Evolutionary conservation across 2,113 vertebrate genomes (phyloP).

Genomic region (Piaya cayana): DNA sequence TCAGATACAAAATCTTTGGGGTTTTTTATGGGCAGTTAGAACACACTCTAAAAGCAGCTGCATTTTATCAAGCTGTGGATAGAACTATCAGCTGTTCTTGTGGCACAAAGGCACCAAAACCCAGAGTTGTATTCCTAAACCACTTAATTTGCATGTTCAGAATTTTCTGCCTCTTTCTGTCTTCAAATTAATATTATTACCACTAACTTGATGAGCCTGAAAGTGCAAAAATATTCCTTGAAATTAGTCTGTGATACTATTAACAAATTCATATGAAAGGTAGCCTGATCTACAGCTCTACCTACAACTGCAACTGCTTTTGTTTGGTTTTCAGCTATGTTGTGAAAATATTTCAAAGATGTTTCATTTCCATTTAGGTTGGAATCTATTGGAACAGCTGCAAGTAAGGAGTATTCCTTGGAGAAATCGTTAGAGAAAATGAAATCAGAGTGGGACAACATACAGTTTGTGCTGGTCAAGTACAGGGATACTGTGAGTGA

Average conservation of each 20-base stretch:
- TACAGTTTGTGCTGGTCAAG: conserved; percentile 76
- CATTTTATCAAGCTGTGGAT: background rate
- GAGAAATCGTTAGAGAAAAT: conserved; percentile 90
- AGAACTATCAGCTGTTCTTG: background rate
- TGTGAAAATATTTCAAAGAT: background rate
- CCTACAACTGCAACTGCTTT: background rate
- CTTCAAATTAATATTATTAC: background rate
- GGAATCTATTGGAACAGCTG: conserved; percentile 84
- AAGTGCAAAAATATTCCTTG: background rate
- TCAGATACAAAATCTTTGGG: background rate
- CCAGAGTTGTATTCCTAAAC: background rate
- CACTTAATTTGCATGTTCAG: background rate
- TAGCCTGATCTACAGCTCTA: background rate
- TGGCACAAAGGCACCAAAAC: background rate
- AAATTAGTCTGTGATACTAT: background rate
- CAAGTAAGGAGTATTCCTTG: conserved; percentile 90
- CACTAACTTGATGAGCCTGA: background rate
- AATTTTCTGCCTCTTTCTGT: background rate
- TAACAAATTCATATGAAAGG: background rate
- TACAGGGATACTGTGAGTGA: conserved; percentile 90
- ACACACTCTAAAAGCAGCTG: background rate
- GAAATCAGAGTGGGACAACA: conserved; percentile 84
- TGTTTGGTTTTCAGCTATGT: background rate
- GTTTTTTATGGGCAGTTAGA: background rate
- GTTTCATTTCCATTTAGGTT: conserved; percentile 75